These are phyloP conservation scores for Andrena marginata DNA, from an alignment of 2,888 invertebrate species.

Conservation along the genomic window DNA sequence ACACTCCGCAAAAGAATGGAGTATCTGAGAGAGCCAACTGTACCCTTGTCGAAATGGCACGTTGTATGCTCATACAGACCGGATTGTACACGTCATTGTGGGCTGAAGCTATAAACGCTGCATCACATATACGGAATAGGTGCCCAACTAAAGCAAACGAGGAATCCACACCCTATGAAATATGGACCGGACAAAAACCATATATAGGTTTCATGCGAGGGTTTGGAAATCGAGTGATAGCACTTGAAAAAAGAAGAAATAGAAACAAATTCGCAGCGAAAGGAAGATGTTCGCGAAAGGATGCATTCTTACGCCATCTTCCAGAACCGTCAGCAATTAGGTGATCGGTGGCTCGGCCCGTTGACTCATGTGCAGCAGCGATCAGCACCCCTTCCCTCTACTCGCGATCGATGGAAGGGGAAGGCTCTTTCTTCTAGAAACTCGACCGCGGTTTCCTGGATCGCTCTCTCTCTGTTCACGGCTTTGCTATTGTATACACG, in stretches of 20 bases:
- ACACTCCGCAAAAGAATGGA: slow-evolving; percentile 76
- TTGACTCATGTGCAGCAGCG: no score
- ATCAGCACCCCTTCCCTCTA: no score
- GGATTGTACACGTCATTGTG: slow-evolving; percentile 69
- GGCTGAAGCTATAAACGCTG: slow-evolving; percentile 68
- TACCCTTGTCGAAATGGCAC: slow-evolving; percentile 73
- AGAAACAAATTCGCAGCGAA: slow-evolving; percentile 62
- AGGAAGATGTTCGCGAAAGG: no score
- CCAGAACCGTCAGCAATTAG: no score
- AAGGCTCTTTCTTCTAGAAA: no score
- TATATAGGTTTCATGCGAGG: slow-evolving; percentile 61
- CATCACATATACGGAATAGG: slow-evolving; percentile 40
- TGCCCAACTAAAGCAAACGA: slow-evolving; percentile 42
- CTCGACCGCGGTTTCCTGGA: no score
- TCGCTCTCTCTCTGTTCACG: no score
- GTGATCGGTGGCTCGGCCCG: no score
- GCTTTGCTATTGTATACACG: no score
- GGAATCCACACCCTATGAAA: slow-evolving; percentile 45
- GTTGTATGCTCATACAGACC: slow-evolving; percentile 70
- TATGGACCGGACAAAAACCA: slow-evolving; percentile 59
- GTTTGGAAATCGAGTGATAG: slow-evolving; percentile 59
- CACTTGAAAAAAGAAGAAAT: slow-evolving; percentile 37
- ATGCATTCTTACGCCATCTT: no score
- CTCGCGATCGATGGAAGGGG: no score
- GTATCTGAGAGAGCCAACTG: slow-evolving; percentile 74